These are phyloP conservation scores for Drosophila picticornis DNA, from an alignment of 2,888 invertebrate genomes.

Conservation along the genomic window DNA sequence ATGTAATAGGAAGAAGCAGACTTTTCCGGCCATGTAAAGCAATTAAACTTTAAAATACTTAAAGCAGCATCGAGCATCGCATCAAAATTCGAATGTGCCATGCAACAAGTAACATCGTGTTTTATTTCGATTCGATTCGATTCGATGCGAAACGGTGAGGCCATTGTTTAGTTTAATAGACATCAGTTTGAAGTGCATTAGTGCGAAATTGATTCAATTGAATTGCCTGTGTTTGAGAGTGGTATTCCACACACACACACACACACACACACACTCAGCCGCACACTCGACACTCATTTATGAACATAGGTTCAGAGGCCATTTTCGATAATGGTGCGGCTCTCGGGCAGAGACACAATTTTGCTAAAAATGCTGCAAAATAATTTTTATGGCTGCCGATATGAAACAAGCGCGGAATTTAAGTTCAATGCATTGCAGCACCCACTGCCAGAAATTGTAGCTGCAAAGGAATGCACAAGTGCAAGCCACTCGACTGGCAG, in stretches of 20 bases:
- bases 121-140: neutral
- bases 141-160: neutral
- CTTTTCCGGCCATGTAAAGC: neutral
- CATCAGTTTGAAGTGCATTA: constrained; percentile 55
- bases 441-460: neutral
- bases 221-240: constrained; percentile 27
- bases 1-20: neutral
- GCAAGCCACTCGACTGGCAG: neutral
- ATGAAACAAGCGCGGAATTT: constrained; percentile 55
- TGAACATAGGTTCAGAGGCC: constrained; percentile 14
- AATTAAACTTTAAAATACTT: constrained; percentile 6
- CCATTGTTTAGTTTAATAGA: constrained; percentile 47
- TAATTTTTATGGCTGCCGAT: constrained; percentile 42
- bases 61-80: neutral
- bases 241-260: neutral
- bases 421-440: constrained; percentile 38
- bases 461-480: neutral
- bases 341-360: constrained; percentile 21
- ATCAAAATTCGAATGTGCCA: neutral
- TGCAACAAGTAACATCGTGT: constrained; percentile 7
- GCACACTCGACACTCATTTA: neutral
- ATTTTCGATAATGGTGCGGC: constrained; percentile 51
- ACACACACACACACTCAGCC: neutral
- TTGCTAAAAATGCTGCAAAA: constrained; percentile 26
- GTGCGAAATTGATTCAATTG: constrained; percentile 65